phyloP scores from a whole-genome alignment of 2,888 invertebrate genomes.

The Meganola albula region DNA sequence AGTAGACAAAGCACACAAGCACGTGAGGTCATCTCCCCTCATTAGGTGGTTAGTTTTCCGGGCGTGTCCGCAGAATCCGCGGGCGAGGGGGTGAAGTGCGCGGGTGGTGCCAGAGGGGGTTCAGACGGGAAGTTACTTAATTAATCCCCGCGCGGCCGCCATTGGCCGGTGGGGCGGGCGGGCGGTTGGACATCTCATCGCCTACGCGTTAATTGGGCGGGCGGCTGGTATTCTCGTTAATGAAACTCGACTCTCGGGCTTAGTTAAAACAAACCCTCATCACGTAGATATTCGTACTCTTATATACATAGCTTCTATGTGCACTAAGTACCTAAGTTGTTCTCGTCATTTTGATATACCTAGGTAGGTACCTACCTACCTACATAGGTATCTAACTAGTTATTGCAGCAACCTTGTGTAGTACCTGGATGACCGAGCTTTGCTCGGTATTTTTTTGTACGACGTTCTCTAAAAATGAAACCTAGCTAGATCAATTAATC shows the following conservation, averaged over 20 bases:
- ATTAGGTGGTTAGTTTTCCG: constrained; percentile 78
- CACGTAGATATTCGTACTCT: constrained; percentile 6
- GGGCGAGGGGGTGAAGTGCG: constrained; percentile 48
- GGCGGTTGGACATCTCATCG: constrained; percentile 66
- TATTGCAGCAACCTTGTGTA: no score
- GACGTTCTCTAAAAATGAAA: no score
- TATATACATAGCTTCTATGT: constrained; percentile 1
- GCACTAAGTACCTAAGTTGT: no score
- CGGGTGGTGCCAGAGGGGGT: constrained; percentile 35
- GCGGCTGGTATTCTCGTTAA: constrained; percentile 57
- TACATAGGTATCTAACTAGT: no score
- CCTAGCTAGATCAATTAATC: no score
- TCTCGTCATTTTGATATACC: no score
- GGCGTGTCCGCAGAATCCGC: constrained; percentile 76
- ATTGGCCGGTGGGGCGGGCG: constrained; percentile 64
- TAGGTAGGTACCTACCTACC: no score
- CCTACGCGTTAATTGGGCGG: constrained; percentile 77
- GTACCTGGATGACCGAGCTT: no score
- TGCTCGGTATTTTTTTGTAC: no score
- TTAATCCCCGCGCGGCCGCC: constrained; percentile 74
- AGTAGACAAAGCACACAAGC: constrained; percentile 71
- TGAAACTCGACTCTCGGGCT: constrained; percentile 53
- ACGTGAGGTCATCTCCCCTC: constrained; percentile 78
- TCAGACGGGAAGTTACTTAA: constrained; percentile 73
- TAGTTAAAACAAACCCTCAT: constrained; percentile 20